Base-by-base conservation (phyloP, 1,140 invertebrate species). In the Leptinotarsa undecemlineata region DNA sequence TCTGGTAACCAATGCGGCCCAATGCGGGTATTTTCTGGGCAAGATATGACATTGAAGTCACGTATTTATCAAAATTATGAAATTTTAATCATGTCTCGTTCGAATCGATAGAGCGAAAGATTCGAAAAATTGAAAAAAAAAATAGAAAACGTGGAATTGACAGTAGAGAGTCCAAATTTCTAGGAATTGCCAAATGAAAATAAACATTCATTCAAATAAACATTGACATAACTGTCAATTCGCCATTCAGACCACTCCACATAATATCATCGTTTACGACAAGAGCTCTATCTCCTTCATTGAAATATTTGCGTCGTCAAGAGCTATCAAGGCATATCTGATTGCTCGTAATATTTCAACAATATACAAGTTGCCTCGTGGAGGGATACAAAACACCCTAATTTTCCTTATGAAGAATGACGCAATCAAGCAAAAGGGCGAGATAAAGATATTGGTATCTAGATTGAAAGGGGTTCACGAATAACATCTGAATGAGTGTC, bases 371-470 rank as follows among this genome's bases (percentile, higher is more conserved):
- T 57, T 57, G 15, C 51, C 51, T 57, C 51, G 15, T 15, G n/a
- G 51, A 19, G n/a, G 51, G 51, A 57, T 57, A 57, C 14, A 15
- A 5, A 57, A 57, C 51, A 57, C 51, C 51, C 17, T 19, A 57
- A 57, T 57, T 19, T 57, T 57, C 17, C n/a, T 57, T 57, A 57
- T 57, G 51, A 57, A 19, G 15, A 57, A 57, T 57, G 51, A 5
- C 2, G 51, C 51, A 57, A 57, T 57, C 51, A 57, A 57, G 51
- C 15, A 57, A 57, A 19, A 57, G 51, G 51, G 51, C 4, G 51
- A 57, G 51, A 57, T 57, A n/a, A 57, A 57, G 51, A 57, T 57
- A 57, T 57, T 57, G 51, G 51, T 57, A 57, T 57, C 51, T 57
- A 17, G 17, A 57, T 57, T 57, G 51, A 3, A 57, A 57, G 51